These are phyloP conservation scores for Lethenteron reissneri DNA, from an alignment of 2,113 vertebrate genomes.

Conservation along the genomic window DNA sequence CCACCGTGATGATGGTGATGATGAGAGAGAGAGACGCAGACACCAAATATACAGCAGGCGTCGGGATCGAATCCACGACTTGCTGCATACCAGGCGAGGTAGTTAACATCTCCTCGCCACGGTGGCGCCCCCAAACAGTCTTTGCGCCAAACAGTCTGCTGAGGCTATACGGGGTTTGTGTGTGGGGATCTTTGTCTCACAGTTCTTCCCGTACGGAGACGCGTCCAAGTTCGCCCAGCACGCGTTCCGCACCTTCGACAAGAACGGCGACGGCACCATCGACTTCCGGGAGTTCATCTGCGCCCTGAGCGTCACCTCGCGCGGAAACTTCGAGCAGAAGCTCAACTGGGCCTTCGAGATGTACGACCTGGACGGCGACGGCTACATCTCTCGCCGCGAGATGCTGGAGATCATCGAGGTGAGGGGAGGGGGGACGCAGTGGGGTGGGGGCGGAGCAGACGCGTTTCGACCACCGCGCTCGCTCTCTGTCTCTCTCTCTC, in stretches of 20 bases:
- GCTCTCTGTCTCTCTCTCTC: background rate
- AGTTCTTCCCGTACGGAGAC: slow-evolving; percentile 92
- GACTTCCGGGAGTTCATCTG: slow-evolving; percentile 99
- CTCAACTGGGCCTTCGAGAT: slow-evolving; percentile 98
- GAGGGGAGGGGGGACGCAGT: slow-evolving; percentile 12
- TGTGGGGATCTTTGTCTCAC: background rate
- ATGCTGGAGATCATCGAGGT: slow-evolving; percentile 87
- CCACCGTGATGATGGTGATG: no score
- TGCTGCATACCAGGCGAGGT: no score
- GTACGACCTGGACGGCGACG: slow-evolving; percentile 83
- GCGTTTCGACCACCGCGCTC: background rate
- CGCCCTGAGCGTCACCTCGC: slow-evolving; percentile 76
- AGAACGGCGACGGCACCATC: slow-evolving; percentile 83
- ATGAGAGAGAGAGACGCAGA: no score
- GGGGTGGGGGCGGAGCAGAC: background rate
- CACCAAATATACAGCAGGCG: no score
- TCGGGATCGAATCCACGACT: no score
- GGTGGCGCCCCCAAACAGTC: no score
- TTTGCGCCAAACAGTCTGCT: no score
- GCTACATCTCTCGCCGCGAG: slow-evolving; percentile 82
- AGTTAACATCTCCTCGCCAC: no score
- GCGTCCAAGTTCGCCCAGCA: slow-evolving; percentile 96
- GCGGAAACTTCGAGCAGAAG: slow-evolving; percentile 92
- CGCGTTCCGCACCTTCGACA: slow-evolving; percentile 89
- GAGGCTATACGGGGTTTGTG: no score